phyloP scores from a whole-genome alignment of 2,113 vertebrate species.

The Tricholaema leucomelas region DNA sequence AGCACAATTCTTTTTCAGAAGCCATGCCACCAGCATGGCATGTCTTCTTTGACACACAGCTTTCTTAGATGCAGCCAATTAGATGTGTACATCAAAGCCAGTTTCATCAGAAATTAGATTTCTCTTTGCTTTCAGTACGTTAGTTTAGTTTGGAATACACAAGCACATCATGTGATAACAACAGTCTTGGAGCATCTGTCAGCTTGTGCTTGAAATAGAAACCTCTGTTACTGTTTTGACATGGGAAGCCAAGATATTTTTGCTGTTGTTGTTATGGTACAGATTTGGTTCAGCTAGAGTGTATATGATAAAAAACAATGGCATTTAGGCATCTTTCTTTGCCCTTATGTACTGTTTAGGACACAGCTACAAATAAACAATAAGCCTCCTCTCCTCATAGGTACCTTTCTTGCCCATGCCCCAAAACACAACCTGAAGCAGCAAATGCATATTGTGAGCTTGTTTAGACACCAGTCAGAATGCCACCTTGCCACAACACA shows the following conservation, averaged over 20 bases:
- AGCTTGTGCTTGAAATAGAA: slow-evolving; percentile 34
- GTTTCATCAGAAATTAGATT: background rate
- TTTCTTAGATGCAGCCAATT: background rate
- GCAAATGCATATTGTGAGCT: background rate
- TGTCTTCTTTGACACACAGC: background rate
- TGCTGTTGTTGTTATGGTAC: background rate
- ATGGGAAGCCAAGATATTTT: background rate
- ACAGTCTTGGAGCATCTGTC: background rate
- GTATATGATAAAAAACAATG: background rate
- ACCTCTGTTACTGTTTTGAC: background rate
- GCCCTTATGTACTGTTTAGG: background rate
- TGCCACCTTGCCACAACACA: background rate
- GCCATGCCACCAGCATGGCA: background rate
- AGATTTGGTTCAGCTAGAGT: slow-evolving; percentile 8
- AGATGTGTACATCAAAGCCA: background rate
- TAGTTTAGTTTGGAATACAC: background rate
- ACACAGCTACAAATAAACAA: slow-evolving; percentile 30
- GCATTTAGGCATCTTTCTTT: background rate
- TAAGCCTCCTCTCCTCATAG: background rate
- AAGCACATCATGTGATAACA: background rate
- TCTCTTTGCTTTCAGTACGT: background rate
- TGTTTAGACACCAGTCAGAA: slow-evolving; percentile 20
- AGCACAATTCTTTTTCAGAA: background rate
- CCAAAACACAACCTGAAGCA: slow-evolving; percentile 20
- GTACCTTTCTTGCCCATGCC: background rate